Evolutionary conservation across 2,113 vertebrate genomes (phyloP).

Genomic region (Nanorana parkeri): DNA sequence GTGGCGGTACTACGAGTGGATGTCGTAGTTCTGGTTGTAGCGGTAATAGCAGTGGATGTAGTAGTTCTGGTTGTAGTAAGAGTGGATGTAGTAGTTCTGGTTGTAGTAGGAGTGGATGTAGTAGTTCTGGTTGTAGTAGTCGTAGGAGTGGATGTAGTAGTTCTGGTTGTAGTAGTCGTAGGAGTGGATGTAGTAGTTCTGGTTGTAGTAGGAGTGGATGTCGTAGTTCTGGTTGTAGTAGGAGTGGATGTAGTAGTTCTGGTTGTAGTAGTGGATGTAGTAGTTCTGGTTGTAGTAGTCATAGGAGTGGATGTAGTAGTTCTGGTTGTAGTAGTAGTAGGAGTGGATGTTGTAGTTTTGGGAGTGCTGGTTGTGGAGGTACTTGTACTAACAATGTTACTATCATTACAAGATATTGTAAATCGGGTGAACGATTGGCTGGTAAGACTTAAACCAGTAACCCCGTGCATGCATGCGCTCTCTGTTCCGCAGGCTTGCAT

Average conservation of each 20-base stretch:
- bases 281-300: neutral
- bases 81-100: neutral
- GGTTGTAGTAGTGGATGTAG: neutral
- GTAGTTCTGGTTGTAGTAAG: too few species aligned
- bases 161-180: neutral
- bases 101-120: too few species aligned
- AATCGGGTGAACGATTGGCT: neutral
- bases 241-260: neutral
- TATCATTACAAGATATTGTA: neutral
- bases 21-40: too few species aligned
- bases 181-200: neutral
- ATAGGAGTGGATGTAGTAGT: neutral
- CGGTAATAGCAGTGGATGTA: too few species aligned
- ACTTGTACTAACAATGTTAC: neutral
- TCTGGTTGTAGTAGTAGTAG: neutral
- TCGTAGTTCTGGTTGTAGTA: neutral
- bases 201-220: too few species aligned
- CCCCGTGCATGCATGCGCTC: neutral
- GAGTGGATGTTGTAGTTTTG: neutral
- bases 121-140: neutral
- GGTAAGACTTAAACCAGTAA: neutral
- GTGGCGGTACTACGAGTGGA: too few species aligned
- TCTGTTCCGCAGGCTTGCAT: slow-evolving; percentile 7
- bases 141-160: neutral
- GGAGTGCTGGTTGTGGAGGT: neutral